These are phyloP conservation scores for Brachionus angularis DNA, from an alignment of 1,140 invertebrate species.

Conservation along the genomic window DNA sequence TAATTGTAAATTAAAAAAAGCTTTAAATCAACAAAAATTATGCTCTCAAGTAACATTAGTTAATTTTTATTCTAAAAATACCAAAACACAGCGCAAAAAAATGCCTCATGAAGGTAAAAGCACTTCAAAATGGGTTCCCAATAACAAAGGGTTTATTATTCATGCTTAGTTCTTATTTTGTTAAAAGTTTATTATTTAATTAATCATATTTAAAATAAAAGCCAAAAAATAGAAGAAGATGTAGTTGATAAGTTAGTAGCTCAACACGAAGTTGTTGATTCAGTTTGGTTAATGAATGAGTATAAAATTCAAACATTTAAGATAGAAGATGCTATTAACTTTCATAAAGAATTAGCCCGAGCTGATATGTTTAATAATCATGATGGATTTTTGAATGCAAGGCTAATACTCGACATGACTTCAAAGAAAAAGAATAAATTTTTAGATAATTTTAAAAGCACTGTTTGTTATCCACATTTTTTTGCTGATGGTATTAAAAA, in stretches of 20 bases:
- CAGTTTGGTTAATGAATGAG: conserved; percentile 42
- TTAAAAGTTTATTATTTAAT: background rate
- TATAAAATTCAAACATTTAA: conserved; percentile 23
- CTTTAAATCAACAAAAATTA: background rate
- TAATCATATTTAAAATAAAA: background rate
- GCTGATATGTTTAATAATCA: conserved; percentile 32
- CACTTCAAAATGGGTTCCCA: background rate
- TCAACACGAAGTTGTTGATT: conserved; percentile 31
- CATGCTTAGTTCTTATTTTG: too few relatives aligned
- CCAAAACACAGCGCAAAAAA: conserved; percentile 39
- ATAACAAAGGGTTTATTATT: conserved; percentile 41
- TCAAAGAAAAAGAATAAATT: conserved; percentile 40
- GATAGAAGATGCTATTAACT: conserved; percentile 21
- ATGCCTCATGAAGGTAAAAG: conserved; percentile 26
- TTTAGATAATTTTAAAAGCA: conserved; percentile 24
- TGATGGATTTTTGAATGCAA: background rate
- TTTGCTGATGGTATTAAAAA: conserved; percentile 35
- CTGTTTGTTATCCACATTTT: conserved; percentile 29
- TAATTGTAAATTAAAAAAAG: background rate
- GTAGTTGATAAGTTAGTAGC: conserved; percentile 1
- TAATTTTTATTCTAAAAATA: conserved; percentile 39
- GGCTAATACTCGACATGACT: conserved; percentile 34
- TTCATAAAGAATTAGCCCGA: conserved; percentile 35
- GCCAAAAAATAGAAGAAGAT: conserved; percentile 9
- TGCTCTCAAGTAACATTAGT: background rate